Conservation (phyloP, 2,797 vertebrate species). For the Linurgus olivaceus region DNA sequence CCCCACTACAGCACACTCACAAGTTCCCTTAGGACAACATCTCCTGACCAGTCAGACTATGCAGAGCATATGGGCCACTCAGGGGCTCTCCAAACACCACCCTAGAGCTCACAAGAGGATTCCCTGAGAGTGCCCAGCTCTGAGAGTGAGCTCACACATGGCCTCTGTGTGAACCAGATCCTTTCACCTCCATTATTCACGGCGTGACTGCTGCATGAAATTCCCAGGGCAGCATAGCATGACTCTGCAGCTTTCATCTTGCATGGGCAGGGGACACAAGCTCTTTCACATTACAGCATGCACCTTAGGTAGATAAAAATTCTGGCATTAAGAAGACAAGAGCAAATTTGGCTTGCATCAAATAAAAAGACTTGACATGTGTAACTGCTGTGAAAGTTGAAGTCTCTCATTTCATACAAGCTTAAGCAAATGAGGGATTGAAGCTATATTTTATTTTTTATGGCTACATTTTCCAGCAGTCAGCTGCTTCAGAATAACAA, state of each 20-base stretch:
- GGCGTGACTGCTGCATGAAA: neutral
- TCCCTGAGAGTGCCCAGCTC: neutral
- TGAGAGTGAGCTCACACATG: neutral
- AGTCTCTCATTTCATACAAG: conserved; percentile 63
- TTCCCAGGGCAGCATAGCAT: neutral
- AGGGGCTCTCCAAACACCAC: neutral
- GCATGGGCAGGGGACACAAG: neutral
- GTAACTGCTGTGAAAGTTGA: neutral
- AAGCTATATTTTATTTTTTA: conserved; percentile 68
- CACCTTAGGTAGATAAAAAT: neutral
- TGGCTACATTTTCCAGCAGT: conserved; percentile 45
- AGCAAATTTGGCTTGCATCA: neutral
- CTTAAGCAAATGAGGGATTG: conserved; percentile 62
- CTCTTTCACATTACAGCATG: neutral
- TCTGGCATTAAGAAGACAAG: neutral
- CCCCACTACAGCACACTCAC: neutral
- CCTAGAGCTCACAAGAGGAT: neutral
- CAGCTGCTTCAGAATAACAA: conserved; percentile 66
- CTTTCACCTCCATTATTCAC: neutral
- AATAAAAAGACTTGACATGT: neutral
- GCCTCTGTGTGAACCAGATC: neutral
- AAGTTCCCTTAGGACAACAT: neutral
- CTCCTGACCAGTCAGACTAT: neutral
- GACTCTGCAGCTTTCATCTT: neutral
- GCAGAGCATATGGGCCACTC: neutral